phyloP scores from a whole-genome alignment of 1,140 invertebrate species.

The Camponotus vicinus region DNA sequence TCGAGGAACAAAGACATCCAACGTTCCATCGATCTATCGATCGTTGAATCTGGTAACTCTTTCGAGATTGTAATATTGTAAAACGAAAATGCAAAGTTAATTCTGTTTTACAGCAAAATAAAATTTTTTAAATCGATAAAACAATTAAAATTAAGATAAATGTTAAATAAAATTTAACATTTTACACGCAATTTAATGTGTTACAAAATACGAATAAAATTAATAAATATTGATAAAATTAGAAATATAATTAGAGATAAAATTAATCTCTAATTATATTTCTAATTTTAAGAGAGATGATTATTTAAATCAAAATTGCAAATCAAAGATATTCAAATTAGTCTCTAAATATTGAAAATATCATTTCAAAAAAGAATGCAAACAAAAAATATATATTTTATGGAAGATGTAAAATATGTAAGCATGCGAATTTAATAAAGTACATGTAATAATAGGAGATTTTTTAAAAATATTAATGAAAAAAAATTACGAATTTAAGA shows the following conservation, averaged over 20 bases:
- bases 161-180: no score
- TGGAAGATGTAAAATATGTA: background rate
- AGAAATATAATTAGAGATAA: no score
- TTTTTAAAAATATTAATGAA: background rate
- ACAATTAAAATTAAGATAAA: background rate
- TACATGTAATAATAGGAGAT: background rate
- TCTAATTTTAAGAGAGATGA: background rate
- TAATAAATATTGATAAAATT: no score
- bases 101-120: background rate
- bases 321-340: background rate
- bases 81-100: background rate
- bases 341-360: background rate
- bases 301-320: background rate
- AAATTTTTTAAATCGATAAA: background rate
- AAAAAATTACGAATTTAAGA: background rate
- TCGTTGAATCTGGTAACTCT: background rate
- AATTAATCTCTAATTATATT: background rate
- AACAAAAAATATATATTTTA: background rate
- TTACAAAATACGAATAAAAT: no score
- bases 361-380: no score
- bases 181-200: no score
- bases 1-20: slow-evolving; percentile 76
- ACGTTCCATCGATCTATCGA: slow-evolving; percentile 31
- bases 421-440: background rate
- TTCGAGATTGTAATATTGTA: background rate